Base-by-base conservation (phyloP, 2,113 vertebrate genomes). In the Oncorhynchus tshawytscha region DNA sequence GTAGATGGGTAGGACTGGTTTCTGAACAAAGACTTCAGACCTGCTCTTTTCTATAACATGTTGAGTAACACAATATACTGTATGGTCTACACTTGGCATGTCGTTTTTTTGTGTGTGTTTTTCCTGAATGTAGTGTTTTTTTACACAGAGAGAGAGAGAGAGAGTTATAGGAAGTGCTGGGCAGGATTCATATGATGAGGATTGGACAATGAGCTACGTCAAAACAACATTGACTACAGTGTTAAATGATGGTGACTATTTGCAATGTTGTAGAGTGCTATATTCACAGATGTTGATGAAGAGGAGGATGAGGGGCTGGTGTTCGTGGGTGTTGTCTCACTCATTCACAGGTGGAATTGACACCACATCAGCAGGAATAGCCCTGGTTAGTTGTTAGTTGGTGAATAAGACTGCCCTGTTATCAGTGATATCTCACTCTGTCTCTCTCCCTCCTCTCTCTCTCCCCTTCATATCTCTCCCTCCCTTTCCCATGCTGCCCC, bases 191-290 rank as follows among this genome's bases (percentile, higher is more conserved):
- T 66, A n/a, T 31, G 18, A 51, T 27, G 8, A 5, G 71, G 20
- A 5, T 51, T 18, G 27, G 72, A 73, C 70, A 66, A 78, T n/a
- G 25, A 25, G 31, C 25, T 39, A 51, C 65, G 51, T 60, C 20
- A 60, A 77, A 34, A 34, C 57, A 29, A 78, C 77, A 76, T 62
- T 18, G 45, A 29, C 2, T 11, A 51, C 74, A n/a, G 39, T 64
- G 75, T 72, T 73, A 73, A 54, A 54, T 51, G 80, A 48, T 48
- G 75, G 60, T 34, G 25, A 15, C 13, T 60, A 68, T 25, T 59
- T 79, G 74, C 67, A 29, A 64, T 66, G 76, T 71, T 72, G 20
- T 60, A 27, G 15, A 22, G 67, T 72, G 77, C 67, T 80, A 72
- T 72, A 78, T 78, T 72, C 24, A 66, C 34, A 71, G 73, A 60